Evolutionary conservation across 2,113 vertebrate genomes (phyloP).

Genomic region (Mus musculus): GRCm39 chr11:113894001-113894500

Average conservation of each 20-base stretch:
- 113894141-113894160: neutral
- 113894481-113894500: neutral
- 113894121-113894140: neutral
- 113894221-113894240: neutral
- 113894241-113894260: no score
- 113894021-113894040: neutral
- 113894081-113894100: neutral
- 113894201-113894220: neutral
- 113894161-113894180: neutral
- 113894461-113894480: neutral
- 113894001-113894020: neutral
- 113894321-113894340: neutral
- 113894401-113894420: neutral
- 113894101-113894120: neutral
- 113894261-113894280: neutral
- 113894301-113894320: neutral
- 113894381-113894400: neutral
- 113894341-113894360: neutral
- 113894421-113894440: neutral
- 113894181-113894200: neutral
- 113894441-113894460: neutral
- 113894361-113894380: neutral
- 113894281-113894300: neutral
- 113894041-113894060: neutral
- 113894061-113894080: neutral